Evolutionary conservation across 2,113 vertebrate genomes (phyloP).

Genomic region (Jaculus jaculus): DNA sequence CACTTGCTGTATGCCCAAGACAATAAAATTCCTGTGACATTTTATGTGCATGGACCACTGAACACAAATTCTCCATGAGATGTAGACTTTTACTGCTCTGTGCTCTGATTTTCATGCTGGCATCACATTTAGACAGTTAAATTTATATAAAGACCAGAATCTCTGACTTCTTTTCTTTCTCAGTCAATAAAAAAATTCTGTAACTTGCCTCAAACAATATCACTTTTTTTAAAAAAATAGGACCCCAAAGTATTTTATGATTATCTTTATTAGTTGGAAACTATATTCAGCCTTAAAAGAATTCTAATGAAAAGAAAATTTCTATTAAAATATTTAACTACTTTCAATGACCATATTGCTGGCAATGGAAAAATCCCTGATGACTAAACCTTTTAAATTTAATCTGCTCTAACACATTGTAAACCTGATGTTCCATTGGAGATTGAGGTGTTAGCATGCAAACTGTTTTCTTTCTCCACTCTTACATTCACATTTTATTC

Average conservation of each 20-base stretch:
- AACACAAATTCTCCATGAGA: slow-evolving; percentile 46
- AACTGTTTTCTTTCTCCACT: slow-evolving; percentile 49
- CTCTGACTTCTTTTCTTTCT: slow-evolving; percentile 19
- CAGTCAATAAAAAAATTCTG: slow-evolving; percentile 65
- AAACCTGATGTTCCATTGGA: slow-evolving; percentile 65
- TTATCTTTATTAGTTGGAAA: slow-evolving; percentile 74
- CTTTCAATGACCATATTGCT: slow-evolving; percentile 72
- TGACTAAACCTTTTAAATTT: slow-evolving; percentile 75
- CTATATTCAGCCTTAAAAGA: slow-evolving; percentile 70
- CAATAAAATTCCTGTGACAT: not conserved
- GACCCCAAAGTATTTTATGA: slow-evolving; percentile 68
- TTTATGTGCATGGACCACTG: slow-evolving; percentile 28
- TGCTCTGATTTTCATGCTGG: slow-evolving; percentile 52
- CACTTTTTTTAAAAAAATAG: slow-evolving; percentile 75
- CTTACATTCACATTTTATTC: slow-evolving; percentile 36
- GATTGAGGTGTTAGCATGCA: slow-evolving; percentile 56
- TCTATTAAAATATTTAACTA: slow-evolving; percentile 77
- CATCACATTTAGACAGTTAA: slow-evolving; percentile 56
- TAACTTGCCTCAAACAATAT: slow-evolving; percentile 44
- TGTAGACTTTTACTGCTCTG: not conserved
- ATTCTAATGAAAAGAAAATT: slow-evolving; percentile 76
- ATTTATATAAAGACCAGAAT: slow-evolving; percentile 63
- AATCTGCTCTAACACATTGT: slow-evolving; percentile 68
- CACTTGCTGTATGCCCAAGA: not conserved
- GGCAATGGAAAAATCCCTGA: slow-evolving; percentile 67